Conservation (phyloP, 1,140 invertebrate genomes). For the Portunus trituberculatus region DNA sequence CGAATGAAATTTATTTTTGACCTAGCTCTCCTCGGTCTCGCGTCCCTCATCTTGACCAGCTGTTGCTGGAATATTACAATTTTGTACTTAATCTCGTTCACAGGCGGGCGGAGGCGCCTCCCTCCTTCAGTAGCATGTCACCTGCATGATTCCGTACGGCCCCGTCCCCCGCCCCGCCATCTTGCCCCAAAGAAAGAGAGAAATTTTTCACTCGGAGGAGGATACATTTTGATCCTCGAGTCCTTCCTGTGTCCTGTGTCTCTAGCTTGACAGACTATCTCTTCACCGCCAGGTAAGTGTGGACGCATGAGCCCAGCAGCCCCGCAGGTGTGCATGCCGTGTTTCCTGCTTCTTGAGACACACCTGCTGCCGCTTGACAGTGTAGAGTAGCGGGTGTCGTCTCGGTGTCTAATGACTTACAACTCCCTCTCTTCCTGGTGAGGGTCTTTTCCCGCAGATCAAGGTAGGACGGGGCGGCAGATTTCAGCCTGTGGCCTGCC, state of each 20-base stretch:
- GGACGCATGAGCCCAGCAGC: not conserved
- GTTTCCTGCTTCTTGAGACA: not conserved
- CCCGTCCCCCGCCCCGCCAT: not conserved
- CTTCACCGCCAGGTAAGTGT: not conserved
- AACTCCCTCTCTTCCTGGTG: not conserved
- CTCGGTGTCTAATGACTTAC: not conserved
- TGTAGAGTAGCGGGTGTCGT: slow-evolving; percentile 18
- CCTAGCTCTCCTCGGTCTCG: not conserved
- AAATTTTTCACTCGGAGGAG: not conserved
- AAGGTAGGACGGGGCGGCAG: slow-evolving; percentile 4
- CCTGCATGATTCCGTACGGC: not conserved
- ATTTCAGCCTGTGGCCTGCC: not conserved
- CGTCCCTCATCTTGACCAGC: not conserved
- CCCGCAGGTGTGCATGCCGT: not conserved
- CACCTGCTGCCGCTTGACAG: not conserved
- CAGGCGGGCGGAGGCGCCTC: not conserved
- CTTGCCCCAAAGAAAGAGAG: not conserved
- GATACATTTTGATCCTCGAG: not conserved
- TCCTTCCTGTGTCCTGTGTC: not conserved
- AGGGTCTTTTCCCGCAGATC: not conserved
- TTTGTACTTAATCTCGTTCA: not conserved
- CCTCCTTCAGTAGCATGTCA: not conserved
- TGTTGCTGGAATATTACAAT: not conserved
- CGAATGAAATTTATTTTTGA: not conserved
- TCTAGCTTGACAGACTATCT: not conserved